Base-by-base conservation (phyloP, 2,888 invertebrate species). In the Kryphioiulus occultus region DNA sequence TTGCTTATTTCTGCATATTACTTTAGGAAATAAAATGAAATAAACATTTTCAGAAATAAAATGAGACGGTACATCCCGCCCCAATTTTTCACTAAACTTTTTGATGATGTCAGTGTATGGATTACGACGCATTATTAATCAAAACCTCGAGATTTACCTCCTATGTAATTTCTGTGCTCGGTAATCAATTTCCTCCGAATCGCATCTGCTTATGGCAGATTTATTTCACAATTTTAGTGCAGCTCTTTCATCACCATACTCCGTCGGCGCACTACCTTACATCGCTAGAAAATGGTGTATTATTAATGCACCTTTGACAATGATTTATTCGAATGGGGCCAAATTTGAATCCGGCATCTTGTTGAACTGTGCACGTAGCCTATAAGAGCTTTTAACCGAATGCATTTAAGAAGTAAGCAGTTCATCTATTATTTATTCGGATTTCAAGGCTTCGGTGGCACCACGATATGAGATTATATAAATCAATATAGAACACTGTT, bases 131-230 rank as follows among this genome's bases (percentile, higher is more conserved):
- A 78, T 78, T 78, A 78, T 78, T 78, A 78, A 78, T 78, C 68
- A 68, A n/a, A 30, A 78, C 26, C 78, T 78, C 30, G 2, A 30
- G 78, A 44, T 35, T 35, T 35, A 35, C 26, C 22, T 68, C 78
- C 26, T 78, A 78, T 15, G 26, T 78, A 78, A 30, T 78, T 78
- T 78, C 26, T 78, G 78, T 10, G 30, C 78, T 4, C 17, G 30
- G 78, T 30, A 78, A 78, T 78, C 78, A 78, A 78, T 78, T 78
- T 78, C 78, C 78, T 30, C 26, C 30, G 78, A 10, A 78, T 26
- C 78, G 78, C 78, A 78, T 78, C 78, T 78, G 78, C 78, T 30
- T 30, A 78, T 78, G 78, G 78, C 78, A 78, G 78, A 78, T 78
- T 78, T 78, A 78, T 78, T 78, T 30, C 78, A 30, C 78, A 78